Conservation (phyloP, 2,888 invertebrate genomes). For the Meliscaeva auricollis region DNA sequence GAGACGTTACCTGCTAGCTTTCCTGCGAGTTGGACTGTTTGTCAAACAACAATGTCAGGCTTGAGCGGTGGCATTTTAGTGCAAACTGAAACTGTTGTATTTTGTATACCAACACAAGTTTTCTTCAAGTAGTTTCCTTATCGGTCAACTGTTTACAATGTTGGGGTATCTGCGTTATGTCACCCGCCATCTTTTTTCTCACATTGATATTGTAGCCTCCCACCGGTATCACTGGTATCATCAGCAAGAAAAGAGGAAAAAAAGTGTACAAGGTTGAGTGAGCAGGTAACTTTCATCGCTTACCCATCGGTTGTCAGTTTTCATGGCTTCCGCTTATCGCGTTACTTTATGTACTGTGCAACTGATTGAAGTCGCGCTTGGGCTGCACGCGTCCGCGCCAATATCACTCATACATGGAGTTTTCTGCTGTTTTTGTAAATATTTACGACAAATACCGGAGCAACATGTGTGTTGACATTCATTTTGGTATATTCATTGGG, state of each 20-base stretch:
- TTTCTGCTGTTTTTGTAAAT: slow-evolving; percentile 20
- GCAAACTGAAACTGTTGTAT: slow-evolving; percentile 23
- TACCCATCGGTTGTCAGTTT: slow-evolving; percentile 64
- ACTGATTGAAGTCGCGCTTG: slow-evolving; percentile 67
- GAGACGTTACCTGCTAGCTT: slow-evolving; percentile 5
- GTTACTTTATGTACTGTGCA: slow-evolving; percentile 64
- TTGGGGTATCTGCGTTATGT: slow-evolving; percentile 45
- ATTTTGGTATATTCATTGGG: slow-evolving; percentile 38
- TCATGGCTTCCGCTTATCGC: slow-evolving; percentile 71
- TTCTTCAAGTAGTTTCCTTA: slow-evolving; percentile 42
- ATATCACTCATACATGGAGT: slow-evolving; percentile 14
- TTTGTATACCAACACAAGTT: slow-evolving; percentile 47
- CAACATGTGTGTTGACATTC: slow-evolving; percentile 64
- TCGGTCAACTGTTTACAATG: slow-evolving; percentile 62
- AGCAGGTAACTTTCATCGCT: slow-evolving; percentile 70
- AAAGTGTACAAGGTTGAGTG: slow-evolving; percentile 69
- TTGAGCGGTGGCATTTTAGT: slow-evolving; percentile 27
- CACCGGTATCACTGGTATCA: background rate
- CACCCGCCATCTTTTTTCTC: slow-evolving; percentile 30
- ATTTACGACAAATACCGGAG: slow-evolving; percentile 13
- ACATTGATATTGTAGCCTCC: slow-evolving; percentile 19
- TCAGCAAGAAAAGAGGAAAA: slow-evolving; percentile 7
- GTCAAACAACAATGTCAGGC: slow-evolving; percentile 47
- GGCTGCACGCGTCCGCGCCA: slow-evolving; percentile 46
- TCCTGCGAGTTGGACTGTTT: slow-evolving; percentile 45